Evolutionary conservation across 2,797 vertebrate genomes (phyloP).

Genomic region (Argentina silus): DNA sequence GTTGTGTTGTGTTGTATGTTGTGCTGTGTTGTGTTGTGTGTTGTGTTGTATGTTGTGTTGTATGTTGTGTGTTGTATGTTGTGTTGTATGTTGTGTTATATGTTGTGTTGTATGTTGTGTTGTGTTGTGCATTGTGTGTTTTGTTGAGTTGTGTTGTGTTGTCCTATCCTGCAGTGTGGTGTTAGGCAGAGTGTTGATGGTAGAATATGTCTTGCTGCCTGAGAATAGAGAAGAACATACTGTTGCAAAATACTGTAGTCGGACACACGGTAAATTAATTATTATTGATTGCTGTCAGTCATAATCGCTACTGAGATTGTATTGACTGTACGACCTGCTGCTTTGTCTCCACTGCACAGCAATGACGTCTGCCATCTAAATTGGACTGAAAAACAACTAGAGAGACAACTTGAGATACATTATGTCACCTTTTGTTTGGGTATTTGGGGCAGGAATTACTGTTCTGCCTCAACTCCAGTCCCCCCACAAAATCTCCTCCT

Average conservation of each 20-base stretch:
- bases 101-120: slow-evolving; percentile 6
- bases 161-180: too few species aligned
- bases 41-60: too few species aligned
- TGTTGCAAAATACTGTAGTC: neutral
- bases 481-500: slow-evolving; percentile 10
- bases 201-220: slow-evolving; percentile 18
- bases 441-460: slow-evolving; percentile 35
- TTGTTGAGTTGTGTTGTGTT: too few species aligned
- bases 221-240: slow-evolving; percentile 28
- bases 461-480: slow-evolving; percentile 19
- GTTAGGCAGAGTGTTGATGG: neutral
- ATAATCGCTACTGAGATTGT: slow-evolving; percentile 37
- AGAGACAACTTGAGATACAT: neutral
- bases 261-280: slow-evolving; percentile 47
- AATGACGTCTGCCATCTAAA: slow-evolving; percentile 33
- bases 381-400: slow-evolving; percentile 14
- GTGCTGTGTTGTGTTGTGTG: too few species aligned
- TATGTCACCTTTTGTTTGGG: neutral
- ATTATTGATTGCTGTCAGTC: slow-evolving; percentile 59
- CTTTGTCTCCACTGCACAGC: slow-evolving; percentile 11
- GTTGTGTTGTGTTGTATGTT: too few species aligned
- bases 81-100: too few species aligned
- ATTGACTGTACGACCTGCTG: slow-evolving; percentile 39
- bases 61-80: too few species aligned
- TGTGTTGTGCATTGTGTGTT: too few species aligned